These are phyloP conservation scores for Argentina silus DNA, from an alignment of 2,797 vertebrate genomes.

Conservation along the genomic window DNA sequence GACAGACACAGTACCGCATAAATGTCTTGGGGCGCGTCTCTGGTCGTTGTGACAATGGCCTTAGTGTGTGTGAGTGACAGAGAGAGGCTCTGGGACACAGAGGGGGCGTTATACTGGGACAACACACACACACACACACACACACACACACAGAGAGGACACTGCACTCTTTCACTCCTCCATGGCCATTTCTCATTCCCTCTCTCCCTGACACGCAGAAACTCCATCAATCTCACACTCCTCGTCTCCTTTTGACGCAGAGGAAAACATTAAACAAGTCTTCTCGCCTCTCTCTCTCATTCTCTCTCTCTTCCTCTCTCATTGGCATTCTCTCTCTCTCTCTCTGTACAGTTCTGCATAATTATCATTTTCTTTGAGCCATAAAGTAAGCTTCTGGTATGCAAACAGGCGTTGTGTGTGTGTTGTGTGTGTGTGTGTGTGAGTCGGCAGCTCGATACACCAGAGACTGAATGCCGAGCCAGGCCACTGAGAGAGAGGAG, in stretches of 20 bases:
- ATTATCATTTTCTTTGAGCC: slow-evolving; percentile 72
- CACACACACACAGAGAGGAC: slow-evolving; percentile 62
- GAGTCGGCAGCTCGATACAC: slow-evolving; percentile 48
- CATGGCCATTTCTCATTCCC: slow-evolving; percentile 61
- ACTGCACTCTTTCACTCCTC: slow-evolving; percentile 76
- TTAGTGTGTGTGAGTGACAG: slow-evolving; percentile 78
- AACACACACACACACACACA: slow-evolving; percentile 40
- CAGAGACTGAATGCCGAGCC: slow-evolving; percentile 63
- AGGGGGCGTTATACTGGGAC: slow-evolving; percentile 75
- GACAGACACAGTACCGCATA: slow-evolving; percentile 74
- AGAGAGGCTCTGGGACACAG: slow-evolving; percentile 70
- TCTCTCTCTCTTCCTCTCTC: not conserved
- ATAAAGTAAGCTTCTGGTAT: slow-evolving; percentile 71
- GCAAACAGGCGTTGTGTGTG: slow-evolving; percentile 57
- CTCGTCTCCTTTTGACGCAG: slow-evolving; percentile 67
- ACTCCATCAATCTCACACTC: slow-evolving; percentile 72
- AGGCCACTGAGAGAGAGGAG: slow-evolving; percentile 63
- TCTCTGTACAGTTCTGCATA: slow-evolving; percentile 52
- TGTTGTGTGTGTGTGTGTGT: slow-evolving; percentile 1
- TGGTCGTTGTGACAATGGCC: slow-evolving; percentile 77
- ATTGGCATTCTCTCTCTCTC: not conserved
- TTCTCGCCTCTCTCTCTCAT: not conserved
- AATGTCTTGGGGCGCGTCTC: slow-evolving; percentile 70
- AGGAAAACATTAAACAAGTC: slow-evolving; percentile 64
- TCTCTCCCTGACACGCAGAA: slow-evolving; percentile 67